A percentile compares a stretch with the other conserved stretches of the same genome.
Conservation (phyloP, 2,113 vertebrate genomes). For the Alligator sinensis region DNA sequence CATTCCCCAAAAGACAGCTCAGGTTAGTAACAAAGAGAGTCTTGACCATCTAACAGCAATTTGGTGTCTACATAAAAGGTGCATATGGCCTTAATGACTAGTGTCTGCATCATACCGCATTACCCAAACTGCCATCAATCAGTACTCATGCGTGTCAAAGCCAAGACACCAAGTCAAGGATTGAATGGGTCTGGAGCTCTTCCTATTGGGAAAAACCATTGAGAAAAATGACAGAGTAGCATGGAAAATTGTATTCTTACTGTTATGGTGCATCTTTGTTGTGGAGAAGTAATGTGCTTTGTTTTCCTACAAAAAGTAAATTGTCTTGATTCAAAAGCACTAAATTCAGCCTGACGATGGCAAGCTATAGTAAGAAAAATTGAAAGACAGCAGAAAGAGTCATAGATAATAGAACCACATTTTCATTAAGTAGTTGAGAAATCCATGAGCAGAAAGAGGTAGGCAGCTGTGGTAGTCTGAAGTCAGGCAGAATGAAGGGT, state of each 20-base stretch:
- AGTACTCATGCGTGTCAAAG: background rate
- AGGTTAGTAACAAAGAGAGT: background rate
- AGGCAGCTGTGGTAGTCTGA: too few relatives aligned
- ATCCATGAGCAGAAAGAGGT: too few relatives aligned
- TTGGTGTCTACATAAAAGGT: background rate
- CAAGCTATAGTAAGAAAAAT: background rate
- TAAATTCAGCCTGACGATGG: background rate
- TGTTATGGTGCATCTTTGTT: background rate
- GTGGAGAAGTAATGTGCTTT: background rate
- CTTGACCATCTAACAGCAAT: fast-evolving
- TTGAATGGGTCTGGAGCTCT: background rate
- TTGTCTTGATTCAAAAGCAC: background rate
- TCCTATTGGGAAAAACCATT: background rate
- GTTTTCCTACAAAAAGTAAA: background rate
- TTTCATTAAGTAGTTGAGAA: background rate
- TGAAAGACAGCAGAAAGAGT: background rate
- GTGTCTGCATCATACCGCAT: background rate
- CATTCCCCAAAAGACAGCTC: background rate
- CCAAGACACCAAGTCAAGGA: background rate
- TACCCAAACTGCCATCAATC: background rate
- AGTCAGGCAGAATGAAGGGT: too few relatives aligned
- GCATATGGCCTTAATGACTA: fast-evolving
- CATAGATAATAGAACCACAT: background rate
- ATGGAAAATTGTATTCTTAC: background rate
- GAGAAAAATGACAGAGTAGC: background rate